A percentile compares a stretch with the other conserved stretches of the same genome.
phyloP scores from a whole-genome alignment of 2,113 vertebrate species.

The Callaeas wilsoni region DNA sequence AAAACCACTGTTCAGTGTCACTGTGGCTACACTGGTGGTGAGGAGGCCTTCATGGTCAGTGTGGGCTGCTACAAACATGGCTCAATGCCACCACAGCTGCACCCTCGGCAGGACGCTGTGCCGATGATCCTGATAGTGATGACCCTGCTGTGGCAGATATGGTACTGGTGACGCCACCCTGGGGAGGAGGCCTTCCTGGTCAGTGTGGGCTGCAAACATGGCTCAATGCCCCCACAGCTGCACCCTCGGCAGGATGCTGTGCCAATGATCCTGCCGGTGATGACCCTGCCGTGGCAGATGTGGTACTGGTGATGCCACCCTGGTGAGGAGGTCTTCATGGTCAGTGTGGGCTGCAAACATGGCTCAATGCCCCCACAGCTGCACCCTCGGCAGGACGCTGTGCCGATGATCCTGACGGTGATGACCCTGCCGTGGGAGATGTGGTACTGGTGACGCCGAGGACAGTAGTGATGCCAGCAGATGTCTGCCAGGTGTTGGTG shows the following conservation, averaged over 20 bases:
- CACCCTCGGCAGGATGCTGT: neutral
- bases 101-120: neutral
- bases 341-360: rapidly evolving
- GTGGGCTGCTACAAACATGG: neutral
- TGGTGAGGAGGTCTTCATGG: neutral
- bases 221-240: neutral
- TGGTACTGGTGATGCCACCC: too few relatives aligned
- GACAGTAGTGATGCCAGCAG: neutral
- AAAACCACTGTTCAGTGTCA: neutral
- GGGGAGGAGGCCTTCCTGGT: neutral
- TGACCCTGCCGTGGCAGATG: neutral
- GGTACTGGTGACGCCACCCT: too few relatives aligned
- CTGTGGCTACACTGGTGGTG: neutral
- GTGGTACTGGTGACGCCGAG: neutral
- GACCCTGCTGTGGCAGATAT: neutral
- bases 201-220: rapidly evolving
- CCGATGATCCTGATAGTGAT: neutral
- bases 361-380: neutral
- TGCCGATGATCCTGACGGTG: neutral
- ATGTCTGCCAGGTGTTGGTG: neutral
- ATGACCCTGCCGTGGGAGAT: neutral
- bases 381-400: neutral
- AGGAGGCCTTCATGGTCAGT: rapidly evolving
- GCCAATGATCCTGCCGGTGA: neutral
- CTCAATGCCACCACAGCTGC: neutral